Conservation (phyloP, 2,888 invertebrate genomes). For the Endotricha flammealis region DNA sequence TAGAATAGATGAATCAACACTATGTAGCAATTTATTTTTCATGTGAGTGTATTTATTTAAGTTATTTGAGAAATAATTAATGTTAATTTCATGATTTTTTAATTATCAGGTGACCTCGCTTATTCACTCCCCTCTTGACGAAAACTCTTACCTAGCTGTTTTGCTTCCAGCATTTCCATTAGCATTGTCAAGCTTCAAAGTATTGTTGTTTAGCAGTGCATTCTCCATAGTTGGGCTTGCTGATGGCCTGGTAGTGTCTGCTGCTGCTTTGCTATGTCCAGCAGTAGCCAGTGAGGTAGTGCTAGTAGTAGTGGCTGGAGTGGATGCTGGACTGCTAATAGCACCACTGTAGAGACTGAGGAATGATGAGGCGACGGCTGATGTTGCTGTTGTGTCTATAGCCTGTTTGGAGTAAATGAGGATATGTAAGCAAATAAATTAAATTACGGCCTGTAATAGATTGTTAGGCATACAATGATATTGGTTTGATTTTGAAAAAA, state of each 20-base stretch:
- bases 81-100: no score
- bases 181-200: conserved; percentile 66
- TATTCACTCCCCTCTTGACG: no score
- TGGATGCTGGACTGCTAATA: conserved; percentile 62
- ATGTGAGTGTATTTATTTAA: no score
- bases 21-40: no score
- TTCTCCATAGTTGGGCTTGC: conserved; percentile 59
- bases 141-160: conserved; percentile 63
- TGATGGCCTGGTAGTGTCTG: conserved; percentile 56
- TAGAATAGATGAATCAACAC: no score
- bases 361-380: conserved; percentile 73
- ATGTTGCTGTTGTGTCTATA: conserved; percentile 79
- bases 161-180: conserved; percentile 72
- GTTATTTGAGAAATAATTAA: no score
- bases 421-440: background rate
- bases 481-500: no score
- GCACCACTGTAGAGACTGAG: conserved; percentile 71
- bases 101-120: no score
- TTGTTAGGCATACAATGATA: no score
- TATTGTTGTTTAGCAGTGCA: conserved; percentile 63
- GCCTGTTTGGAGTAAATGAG: conserved; percentile 48
- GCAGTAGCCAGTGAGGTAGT: conserved; percentile 40
- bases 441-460: no score
- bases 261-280: conserved; percentile 55
- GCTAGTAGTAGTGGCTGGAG: conserved; percentile 43